Evolutionary conservation across 1,140 invertebrate species (phyloP).

Genomic region (Trachymyrmex septentrionalis): DNA sequence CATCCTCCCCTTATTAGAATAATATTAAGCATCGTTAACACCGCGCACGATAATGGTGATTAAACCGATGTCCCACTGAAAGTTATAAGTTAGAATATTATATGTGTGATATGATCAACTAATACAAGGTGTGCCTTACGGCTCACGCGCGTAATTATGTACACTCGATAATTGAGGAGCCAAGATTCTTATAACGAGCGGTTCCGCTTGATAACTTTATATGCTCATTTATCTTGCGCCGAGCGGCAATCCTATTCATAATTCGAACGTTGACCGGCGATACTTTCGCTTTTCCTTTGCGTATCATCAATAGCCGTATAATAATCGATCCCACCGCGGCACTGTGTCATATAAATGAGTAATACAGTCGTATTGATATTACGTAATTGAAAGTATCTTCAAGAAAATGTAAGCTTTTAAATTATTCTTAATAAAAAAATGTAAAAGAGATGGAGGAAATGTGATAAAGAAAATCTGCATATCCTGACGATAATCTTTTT

Average conservation of each 20-base stretch:
- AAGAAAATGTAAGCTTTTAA: background rate
- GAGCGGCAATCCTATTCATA: constrained; percentile 4
- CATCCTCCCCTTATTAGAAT: background rate
- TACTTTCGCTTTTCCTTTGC: constrained; percentile 47
- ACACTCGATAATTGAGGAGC: constrained; percentile 31
- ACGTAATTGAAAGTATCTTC: constrained; percentile 24
- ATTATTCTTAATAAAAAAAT: too few relatives aligned
- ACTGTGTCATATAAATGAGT: constrained; percentile 1
- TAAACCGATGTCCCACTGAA: constrained; percentile 5
- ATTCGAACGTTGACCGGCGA: background rate
- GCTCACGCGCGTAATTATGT: constrained; percentile 29
- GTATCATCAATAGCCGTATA: constrained; percentile 36
- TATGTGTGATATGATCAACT: constrained; percentile 24
- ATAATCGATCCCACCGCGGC: constrained; percentile 62
- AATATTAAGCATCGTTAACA: background rate
- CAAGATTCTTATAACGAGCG: constrained; percentile 12
- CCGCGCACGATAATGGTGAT: background rate
- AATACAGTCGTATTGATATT: background rate
- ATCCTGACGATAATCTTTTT: background rate
- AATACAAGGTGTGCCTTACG: background rate
- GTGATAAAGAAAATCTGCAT: background rate
- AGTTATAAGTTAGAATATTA: background rate
- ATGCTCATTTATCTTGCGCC: background rate
- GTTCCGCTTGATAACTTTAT: constrained; percentile 15
- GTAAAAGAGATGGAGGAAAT: background rate